Evolutionary conservation across 2,888 invertebrate species (phyloP).

Genomic region (Polymixis lichenea): DNA sequence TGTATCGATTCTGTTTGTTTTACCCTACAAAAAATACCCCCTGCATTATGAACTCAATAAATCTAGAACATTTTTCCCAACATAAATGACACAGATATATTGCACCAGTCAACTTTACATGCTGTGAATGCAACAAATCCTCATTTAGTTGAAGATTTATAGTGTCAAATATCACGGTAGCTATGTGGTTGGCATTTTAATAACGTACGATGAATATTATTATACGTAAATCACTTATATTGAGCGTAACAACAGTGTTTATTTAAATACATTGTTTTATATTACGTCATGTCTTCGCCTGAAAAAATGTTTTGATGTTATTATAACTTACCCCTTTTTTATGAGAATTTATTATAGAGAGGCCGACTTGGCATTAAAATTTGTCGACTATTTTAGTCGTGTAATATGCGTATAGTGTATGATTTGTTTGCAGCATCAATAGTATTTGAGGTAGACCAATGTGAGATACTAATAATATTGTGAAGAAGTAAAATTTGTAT

Average conservation of each 20-base stretch:
- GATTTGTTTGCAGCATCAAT: neutral
- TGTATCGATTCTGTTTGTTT: neutral
- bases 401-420: too few species aligned
- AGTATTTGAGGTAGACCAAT: neutral
- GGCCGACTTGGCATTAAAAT: neutral
- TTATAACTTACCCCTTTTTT: constrained; percentile 11
- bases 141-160: constrained; percentile 70
- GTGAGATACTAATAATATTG: too few species aligned
- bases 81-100: constrained; percentile 52
- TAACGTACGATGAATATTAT: constrained; percentile 66
- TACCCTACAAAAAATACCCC: constrained; percentile 6
- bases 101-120: constrained; percentile 61
- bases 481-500: too few species aligned
- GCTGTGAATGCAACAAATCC: constrained; percentile 69
- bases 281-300: constrained; percentile 18
- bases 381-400: neutral
- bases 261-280: constrained; percentile 30
- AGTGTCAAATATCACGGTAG: constrained; percentile 64
- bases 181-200: constrained; percentile 63
- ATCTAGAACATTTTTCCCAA: constrained; percentile 49
- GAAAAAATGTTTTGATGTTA: constrained; percentile 23
- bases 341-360: neutral
- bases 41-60: constrained; percentile 47
- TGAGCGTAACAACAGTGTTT: constrained; percentile 34
- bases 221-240: constrained; percentile 62